Evolutionary conservation across 2,113 vertebrate genomes (phyloP).

Genomic region (Spermophilus dauricus): DNA sequence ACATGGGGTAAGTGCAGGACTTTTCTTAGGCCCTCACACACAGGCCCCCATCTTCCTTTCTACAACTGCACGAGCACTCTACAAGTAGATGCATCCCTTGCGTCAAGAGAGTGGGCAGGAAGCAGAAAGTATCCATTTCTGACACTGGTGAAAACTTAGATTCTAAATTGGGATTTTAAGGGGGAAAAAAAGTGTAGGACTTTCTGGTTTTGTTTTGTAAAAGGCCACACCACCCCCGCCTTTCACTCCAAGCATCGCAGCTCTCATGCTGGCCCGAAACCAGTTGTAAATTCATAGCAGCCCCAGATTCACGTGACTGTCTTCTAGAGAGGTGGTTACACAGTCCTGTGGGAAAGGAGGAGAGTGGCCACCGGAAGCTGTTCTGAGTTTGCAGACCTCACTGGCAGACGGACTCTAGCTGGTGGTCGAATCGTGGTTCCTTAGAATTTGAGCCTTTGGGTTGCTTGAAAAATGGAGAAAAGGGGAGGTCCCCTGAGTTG

Average conservation of each 20-base stretch:
- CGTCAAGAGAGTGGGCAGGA: neutral
- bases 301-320: constrained; percentile 10
- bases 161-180: constrained; percentile 9
- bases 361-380: neutral
- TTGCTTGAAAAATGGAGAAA: neutral
- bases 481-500: neutral
- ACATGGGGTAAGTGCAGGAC: neutral
- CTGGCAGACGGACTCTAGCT: neutral
- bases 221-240: constrained; percentile 18
- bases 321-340: constrained; percentile 14
- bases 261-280: neutral
- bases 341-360: neutral
- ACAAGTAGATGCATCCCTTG: neutral
- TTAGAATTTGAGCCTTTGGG: constrained; percentile 7
- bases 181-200: neutral
- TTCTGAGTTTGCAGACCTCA: constrained; percentile 23
- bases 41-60: neutral
- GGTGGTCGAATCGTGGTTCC: neutral
- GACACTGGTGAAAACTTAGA: constrained; percentile 32
- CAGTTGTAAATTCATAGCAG: constrained; percentile 49
- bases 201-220: constrained; percentile 67
- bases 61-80: neutral
- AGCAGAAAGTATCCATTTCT: constrained; percentile 10
- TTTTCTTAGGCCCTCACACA: neutral
- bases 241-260: constrained; percentile 23